Evolutionary conservation across 2,797 vertebrate species (phyloP).

Genomic region (Ceryle rudis): DNA sequence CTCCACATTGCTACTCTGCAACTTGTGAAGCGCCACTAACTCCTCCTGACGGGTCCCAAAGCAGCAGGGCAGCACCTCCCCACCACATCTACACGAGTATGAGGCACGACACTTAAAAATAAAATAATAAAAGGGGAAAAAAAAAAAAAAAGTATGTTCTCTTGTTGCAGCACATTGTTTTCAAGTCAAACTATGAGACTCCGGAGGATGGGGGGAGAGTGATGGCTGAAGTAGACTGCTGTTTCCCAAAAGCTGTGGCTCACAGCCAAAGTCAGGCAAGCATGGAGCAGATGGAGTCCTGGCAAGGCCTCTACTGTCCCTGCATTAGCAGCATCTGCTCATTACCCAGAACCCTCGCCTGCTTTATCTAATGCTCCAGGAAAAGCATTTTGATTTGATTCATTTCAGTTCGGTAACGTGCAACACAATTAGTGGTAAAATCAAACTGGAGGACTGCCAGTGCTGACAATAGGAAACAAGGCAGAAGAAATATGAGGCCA

Average conservation of each 20-base stretch:
- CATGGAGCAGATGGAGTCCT: constrained; percentile 87
- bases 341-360: constrained; percentile 84
- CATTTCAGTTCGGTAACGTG: constrained; percentile 83
- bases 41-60: not conserved
- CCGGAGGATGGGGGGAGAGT: not conserved
- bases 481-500: constrained; percentile 82
- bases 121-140: not conserved
- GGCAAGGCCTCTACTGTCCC: constrained; percentile 82
- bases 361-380: constrained; percentile 86
- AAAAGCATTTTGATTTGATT: constrained; percentile 88
- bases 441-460: constrained; percentile 82
- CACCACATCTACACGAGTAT: not conserved
- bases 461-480: constrained; percentile 84
- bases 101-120: not conserved
- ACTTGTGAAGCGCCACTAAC: not conserved
- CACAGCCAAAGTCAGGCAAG: constrained; percentile 80
- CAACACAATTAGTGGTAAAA: constrained; percentile 85
- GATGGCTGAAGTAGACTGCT: constrained; percentile 66
- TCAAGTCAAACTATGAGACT: constrained; percentile 48
- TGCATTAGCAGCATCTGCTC: constrained; percentile 89
- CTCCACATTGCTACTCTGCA: not conserved
- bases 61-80: not conserved
- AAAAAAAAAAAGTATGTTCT: not conserved
- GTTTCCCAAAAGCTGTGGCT: constrained; percentile 77
- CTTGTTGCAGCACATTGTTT: constrained; percentile 30